Base-by-base conservation (phyloP, 2,888 invertebrate genomes). In the Lasioglossum lativentre region DNA sequence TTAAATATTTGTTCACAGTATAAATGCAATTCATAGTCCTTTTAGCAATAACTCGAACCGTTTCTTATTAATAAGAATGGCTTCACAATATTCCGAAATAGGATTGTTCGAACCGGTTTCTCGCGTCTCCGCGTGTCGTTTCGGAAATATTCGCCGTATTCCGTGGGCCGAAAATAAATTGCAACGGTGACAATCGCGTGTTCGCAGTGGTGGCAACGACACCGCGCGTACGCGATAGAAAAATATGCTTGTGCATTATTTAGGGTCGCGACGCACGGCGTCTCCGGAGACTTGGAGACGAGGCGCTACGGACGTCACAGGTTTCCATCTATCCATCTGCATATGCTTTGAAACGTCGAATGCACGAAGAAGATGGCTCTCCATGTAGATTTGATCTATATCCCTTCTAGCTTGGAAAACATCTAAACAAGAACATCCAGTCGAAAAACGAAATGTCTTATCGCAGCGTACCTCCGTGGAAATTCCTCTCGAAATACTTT, bases 321-420 rank as follows among this genome's bases (percentile, higher is more conserved):
- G 90, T 93, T 94, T 93, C 94, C 93, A 93, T 94, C 93, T 93
- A 94, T 94, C 93, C 88, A 93, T 93, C 93, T 94, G 92, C 93
- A 93, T 94, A 93, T 90, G 91, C 92, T 93, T 93, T 91, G 90
- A 92, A 89, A 92, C 85, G 89, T 78, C 82, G 81, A 85, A 89
- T 90, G 83, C 88, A 82, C 86, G 85, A 86, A 79, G 86, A 86
- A 77, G 87, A 75, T 77, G 81, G 73, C 84, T 71, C 89, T 71
- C 80, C 86, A 82, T 85, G 83, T 75, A 86, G 82, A 86, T 88
- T 83, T 80, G 88, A 89, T 90, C 89, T 86, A 82, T 84, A 87
- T 85, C 76, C 80, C 45, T 79, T 82, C 84, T 76, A 75, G 80
- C 71, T 78, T 81, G 80, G 84, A 83, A 84, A 89, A 83, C 82